Conservation (phyloP, 2,797 vertebrate genomes). For the Pempheris klunzingeri region DNA sequence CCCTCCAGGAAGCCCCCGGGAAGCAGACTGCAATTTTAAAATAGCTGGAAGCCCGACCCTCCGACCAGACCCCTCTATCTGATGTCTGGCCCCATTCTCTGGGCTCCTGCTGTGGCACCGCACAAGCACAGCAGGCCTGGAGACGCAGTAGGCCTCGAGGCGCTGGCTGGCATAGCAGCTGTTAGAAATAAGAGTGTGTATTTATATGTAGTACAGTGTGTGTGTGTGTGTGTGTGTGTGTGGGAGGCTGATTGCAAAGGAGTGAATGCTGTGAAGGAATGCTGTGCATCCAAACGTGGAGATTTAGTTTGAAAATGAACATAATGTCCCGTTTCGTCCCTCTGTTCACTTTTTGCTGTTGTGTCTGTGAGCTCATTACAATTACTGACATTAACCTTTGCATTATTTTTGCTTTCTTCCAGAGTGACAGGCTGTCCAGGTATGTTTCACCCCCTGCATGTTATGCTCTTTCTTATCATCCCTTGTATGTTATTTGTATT, state of each 20-base stretch:
- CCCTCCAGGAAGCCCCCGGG: no score
- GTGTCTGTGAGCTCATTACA: not conserved
- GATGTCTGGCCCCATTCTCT: conserved; percentile 29
- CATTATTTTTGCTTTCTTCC: conserved; percentile 58
- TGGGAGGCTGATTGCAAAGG: conserved; percentile 8
- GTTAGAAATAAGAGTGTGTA: conserved; percentile 43
- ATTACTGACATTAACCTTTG: conserved; percentile 6
- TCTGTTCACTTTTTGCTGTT: not conserved
- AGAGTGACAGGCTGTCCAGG: conserved; percentile 95
- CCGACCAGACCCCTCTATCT: conserved; percentile 24
- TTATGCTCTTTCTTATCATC: not conserved
- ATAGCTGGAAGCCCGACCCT: conserved; percentile 50
- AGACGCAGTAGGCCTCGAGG: conserved; percentile 28
- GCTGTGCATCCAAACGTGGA: no score
- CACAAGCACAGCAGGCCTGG: not conserved
- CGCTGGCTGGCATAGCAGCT: conserved; percentile 42
- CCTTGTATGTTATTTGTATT: not conserved
- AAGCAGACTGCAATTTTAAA: conserved; percentile 54
- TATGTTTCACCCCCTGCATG: conserved; percentile 74
- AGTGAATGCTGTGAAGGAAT: no score
- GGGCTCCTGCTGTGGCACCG: not conserved
- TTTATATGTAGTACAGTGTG: conserved; percentile 8
- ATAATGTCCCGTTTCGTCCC: not conserved
- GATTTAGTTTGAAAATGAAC: not conserved
- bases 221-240: no score